phyloP scores from a whole-genome alignment of 2,113 vertebrate species.

The Euleptes europaea region DNA sequence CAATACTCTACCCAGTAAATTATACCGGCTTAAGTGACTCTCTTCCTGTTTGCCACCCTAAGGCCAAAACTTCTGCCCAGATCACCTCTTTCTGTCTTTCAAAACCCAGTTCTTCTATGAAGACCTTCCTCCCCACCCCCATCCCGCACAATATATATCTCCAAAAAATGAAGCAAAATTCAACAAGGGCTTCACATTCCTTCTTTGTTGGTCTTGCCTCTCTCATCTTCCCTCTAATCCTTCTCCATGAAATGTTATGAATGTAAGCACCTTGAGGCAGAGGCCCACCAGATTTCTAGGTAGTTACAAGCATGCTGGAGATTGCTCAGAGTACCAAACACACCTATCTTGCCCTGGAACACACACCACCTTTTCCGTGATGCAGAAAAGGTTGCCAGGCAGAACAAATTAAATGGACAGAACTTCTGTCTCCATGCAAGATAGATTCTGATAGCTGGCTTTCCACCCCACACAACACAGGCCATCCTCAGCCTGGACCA shows the following conservation, averaged over 20 bases:
- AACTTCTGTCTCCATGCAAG: not conserved
- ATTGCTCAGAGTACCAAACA: not conserved
- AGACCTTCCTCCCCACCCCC: fast-evolving
- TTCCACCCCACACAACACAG: not conserved
- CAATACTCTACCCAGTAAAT: too few relatives aligned
- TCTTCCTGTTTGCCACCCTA: constrained; percentile 39
- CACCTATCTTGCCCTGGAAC: not conserved
- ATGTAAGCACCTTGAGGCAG: not conserved
- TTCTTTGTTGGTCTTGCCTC: not conserved
- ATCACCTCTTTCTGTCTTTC: not conserved
- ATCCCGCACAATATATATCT: not conserved
- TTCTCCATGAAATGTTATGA: not conserved
- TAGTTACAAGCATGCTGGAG: not conserved
- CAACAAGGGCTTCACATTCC: not conserved
- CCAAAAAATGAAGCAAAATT: not conserved
- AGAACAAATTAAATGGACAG: not conserved
- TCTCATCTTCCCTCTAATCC: not conserved
- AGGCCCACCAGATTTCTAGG: not conserved
- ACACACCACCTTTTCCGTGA: not conserved
- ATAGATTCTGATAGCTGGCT: not conserved
- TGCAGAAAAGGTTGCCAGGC: too few relatives aligned
- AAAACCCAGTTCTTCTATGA: not conserved
- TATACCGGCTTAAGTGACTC: too few relatives aligned
- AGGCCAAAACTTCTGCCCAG: not conserved
- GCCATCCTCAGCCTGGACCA: not conserved